Base-by-base conservation (phyloP, 2,113 vertebrate genomes). In the Xiphias gladius region DNA sequence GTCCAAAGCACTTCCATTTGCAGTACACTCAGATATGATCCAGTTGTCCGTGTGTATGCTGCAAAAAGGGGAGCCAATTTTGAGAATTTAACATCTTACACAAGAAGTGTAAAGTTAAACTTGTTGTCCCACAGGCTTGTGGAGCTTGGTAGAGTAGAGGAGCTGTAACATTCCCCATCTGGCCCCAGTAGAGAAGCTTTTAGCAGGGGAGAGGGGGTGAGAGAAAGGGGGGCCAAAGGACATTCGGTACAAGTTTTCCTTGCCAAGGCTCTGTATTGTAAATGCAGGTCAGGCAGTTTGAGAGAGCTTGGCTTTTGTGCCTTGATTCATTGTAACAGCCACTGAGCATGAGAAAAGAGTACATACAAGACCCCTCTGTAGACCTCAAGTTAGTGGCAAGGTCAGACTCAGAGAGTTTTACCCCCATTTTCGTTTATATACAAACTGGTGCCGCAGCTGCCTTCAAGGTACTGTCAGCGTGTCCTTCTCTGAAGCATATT, bases 231-330 rank as follows among this genome's bases (percentile, higher is more conserved):
- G 81, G 79, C 39, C 58, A 71, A 54, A 88, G 91, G 83, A 90
- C 88, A 90, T 84, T 85, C 77, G 91, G 88, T 90, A 39, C 89
- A 89, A 88, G 82, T 82, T 83, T 81, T 88, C 64, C 84, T 79
- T 80, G 90, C 93, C 91, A 92, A 89, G 76, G 62, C 85, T 74
- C 70, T 72, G 88, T 87, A 87, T 91, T 91, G 91, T 87, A 85
- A 84, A 85, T 93, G 89, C 91, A 90, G 85, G 90, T 89, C 89
- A 87, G 85, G 86, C 91, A 81, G 82, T 90, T 90, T 71, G 81
- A 88, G 77, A 88, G 91, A 74, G 83, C 89, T 86, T 63, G 30
- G 76, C 82, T 88, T 92, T 87, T 92, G 88, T 92, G 83, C 76
- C 89, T 82, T 86, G 85, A 87, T 91, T 93, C 90, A 91, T 88